Evolutionary conservation across 2,113 vertebrate species (phyloP).

Genomic region (Prionailurus viverrinus): DNA sequence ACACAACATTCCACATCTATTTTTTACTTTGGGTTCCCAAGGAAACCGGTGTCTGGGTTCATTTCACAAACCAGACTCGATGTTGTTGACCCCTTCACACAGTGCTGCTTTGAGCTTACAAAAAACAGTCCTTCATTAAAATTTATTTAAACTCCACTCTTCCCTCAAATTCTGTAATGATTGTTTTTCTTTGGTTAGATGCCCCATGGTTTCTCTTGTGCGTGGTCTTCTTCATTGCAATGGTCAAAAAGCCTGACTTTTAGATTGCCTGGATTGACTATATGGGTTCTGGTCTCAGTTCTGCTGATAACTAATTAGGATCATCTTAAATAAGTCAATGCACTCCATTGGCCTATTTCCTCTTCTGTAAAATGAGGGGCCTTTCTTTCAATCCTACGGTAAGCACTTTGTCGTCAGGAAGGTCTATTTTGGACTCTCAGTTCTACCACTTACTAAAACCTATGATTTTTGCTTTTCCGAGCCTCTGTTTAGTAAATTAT

Average conservation of each 20-base stretch:
- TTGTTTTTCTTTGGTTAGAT: neutral
- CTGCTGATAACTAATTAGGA: slow-evolving; percentile 29
- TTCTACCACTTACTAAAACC: neutral
- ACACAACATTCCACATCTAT: slow-evolving; percentile 42
- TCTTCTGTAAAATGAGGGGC: neutral
- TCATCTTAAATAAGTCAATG: neutral
- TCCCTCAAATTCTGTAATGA: slow-evolving; percentile 10
- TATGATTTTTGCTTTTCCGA: slow-evolving; percentile 35
- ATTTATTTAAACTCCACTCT: slow-evolving; percentile 19
- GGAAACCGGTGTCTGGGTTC: slow-evolving; percentile 51
- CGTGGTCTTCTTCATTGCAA: neutral
- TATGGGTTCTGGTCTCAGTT: slow-evolving; percentile 28
- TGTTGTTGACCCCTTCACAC: slow-evolving; percentile 12
- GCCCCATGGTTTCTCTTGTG: neutral
- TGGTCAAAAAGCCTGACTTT: slow-evolving; percentile 33
- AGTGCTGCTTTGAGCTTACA: neutral
- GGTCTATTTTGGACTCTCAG: neutral
- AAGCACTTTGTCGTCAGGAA: slow-evolving; percentile 19
- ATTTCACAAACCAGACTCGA: slow-evolving; percentile 7
- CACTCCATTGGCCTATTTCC: neutral
- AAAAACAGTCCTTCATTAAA: slow-evolving; percentile 35
- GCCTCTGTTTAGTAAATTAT: neutral
- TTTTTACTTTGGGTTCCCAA: slow-evolving; percentile 59
- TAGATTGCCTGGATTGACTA: slow-evolving; percentile 48
- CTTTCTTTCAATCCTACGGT: neutral